Evolutionary conservation across 2,113 vertebrate species (phyloP).

Genomic region (Raja brachyura): DNA sequence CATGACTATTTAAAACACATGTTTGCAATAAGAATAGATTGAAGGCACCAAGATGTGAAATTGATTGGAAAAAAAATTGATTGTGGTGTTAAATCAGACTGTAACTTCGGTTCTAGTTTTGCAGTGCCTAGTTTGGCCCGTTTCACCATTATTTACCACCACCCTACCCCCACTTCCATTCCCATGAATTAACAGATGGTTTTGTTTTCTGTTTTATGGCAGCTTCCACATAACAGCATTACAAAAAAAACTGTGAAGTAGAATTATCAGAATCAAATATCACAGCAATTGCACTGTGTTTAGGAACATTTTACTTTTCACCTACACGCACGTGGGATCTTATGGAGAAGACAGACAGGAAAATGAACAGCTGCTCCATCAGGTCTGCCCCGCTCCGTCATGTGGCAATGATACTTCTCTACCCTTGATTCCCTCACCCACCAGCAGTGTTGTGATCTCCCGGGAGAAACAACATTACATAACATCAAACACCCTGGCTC

Average conservation of each 20-base stretch:
- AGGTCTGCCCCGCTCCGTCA: background rate
- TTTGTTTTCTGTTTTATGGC: background rate
- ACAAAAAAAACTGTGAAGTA: background rate
- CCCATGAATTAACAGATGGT: background rate
- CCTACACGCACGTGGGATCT: background rate
- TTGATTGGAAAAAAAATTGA: background rate
- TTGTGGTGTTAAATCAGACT: background rate
- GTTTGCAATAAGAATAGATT: conserved; percentile 33
- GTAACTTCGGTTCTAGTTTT: background rate
- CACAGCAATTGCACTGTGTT: background rate
- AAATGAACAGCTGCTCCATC: background rate
- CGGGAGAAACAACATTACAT: background rate
- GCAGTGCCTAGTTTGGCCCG: background rate
- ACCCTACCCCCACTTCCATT: background rate
- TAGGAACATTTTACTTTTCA: background rate
- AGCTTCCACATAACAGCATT: no score
- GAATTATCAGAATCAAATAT: background rate
- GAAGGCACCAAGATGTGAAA: conserved; percentile 22
- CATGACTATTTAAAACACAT: conserved; percentile 32
- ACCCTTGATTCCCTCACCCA: background rate
- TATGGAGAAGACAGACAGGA: background rate
- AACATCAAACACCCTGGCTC: no score
- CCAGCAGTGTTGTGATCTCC: background rate
- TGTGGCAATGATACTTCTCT: background rate
- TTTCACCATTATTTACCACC: no score